Evolutionary conservation across 2,113 vertebrate genomes (phyloP).

Genomic region (Okapia johnstoni): DNA sequence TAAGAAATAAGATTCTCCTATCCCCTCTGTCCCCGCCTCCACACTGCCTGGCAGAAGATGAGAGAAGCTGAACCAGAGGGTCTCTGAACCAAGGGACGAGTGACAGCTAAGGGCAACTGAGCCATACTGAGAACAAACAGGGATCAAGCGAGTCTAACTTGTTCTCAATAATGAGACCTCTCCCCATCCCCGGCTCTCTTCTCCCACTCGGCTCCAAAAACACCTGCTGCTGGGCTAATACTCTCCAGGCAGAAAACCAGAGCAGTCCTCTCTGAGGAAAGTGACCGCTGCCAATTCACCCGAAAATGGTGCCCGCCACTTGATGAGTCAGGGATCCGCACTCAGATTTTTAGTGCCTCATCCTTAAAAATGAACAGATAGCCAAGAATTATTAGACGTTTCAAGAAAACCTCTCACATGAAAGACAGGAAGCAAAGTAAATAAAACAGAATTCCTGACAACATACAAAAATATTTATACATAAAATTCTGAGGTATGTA

Average conservation of each 20-base stretch:
- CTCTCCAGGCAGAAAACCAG: neutral
- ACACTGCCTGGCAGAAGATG: neutral
- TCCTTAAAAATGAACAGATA: neutral
- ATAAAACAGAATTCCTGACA: neutral
- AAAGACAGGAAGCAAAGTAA: slow-evolving; percentile 20
- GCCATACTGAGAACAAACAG: neutral
- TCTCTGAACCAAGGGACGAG: neutral
- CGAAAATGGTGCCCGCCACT: neutral
- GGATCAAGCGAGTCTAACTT: neutral
- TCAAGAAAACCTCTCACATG: neutral
- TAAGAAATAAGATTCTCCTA: neutral
- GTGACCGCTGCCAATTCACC: neutral
- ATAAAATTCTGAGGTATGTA: neutral
- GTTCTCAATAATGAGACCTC: neutral
- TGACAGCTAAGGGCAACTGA: neutral
- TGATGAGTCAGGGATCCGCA: neutral
- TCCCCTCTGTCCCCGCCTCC: neutral
- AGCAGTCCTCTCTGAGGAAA: neutral
- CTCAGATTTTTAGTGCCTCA: neutral
- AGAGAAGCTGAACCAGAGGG: neutral
- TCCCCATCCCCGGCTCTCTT: neutral
- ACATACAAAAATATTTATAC: neutral
- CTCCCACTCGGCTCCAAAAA: neutral
- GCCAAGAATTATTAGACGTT: neutral
- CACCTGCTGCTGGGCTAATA: neutral